Base-by-base conservation (phyloP, 1,140 invertebrate genomes). In the Melitaea cinxia region DNA sequence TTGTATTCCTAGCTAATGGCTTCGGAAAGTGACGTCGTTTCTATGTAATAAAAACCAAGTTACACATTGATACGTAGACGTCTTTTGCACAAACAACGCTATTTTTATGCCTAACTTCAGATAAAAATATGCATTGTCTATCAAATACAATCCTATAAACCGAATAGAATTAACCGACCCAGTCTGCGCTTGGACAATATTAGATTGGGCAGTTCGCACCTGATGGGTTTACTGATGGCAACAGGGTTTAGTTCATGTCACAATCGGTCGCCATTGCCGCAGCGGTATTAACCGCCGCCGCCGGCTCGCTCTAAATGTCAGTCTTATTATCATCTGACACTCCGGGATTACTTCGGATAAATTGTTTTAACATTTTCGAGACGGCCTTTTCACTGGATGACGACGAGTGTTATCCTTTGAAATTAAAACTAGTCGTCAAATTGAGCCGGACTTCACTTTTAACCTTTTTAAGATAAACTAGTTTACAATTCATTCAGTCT, bases 281-380 rank as follows among this genome's bases (percentile, higher is more conserved):
- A 82, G 77, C 78, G 83, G 83, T 85, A 88, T 88, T 88, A 88
- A 86, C 84, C 78, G 75, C 77, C 74, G 73, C 77, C 66, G 68
- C 67, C 72, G 64, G 80, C 75, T 75, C 75, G 77, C 79, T 87
- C 83, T 78, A 87, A 89, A 85, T 88, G 88, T 90, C 88, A 89
- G 82, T 88, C 84, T 87, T 91, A 89, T 89, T 89, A 91, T 88
- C 85, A 77, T 88, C 83, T 85, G 88, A 89, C 88, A 89, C 77
- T 81, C 70, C 65, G 67, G 86, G 88, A 88, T 91, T 91, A 89
- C 81, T 71, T 78, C 75, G 83, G 82, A 89, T 91, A 86, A 89
- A 91, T 91, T 90, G 86, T 90, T 90, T 88, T 86, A 87, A 78
- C 85, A 73, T 87, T 88, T 82, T 68, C 73, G 68, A 78, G 82